Base-by-base conservation (phyloP, 1,140 invertebrate genomes). In the Nasonia longicornis region DNA sequence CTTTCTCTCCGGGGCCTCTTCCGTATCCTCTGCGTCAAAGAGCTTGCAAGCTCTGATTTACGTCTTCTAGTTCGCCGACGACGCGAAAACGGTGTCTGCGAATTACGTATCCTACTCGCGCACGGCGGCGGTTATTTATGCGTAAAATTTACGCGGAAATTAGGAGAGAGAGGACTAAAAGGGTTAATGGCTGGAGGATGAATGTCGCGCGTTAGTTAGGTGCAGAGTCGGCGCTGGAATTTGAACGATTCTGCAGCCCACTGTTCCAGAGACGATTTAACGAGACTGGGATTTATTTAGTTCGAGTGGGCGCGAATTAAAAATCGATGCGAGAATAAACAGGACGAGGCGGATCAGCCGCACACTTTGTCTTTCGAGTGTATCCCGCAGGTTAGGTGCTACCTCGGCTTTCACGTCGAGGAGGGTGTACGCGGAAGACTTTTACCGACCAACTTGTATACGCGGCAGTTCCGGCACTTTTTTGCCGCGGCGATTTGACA, bases 81-180 rank as follows among this genome's bases (percentile, higher is more conserved):
- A 26, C 22, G 4, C 63, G 63, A 66, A 66, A 66, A 66, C 63
- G 67, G 67, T 7, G 26, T 70, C 35, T 42, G 69, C 35, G 20
- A 71, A 71, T 71, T 42, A 38, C 31, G 10, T 16, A 20, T 26
- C 64, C 64, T 3, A 11, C 22, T 58, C 2, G 14, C 69, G 14
- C 69, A 0, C 6, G 35, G 7, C 0, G 69, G 69, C 1, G 14
- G 69, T 71, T 71, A 71, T 71, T 71, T 71, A 71, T 71, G 69
- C 35, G 35, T 71, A 38, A 71, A 71, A 71, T 71, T 71, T 42
- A 71, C 31, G 69, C 35, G 69, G 69, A 38, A 71, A 71, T 71
- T 71, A 42, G 69, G 69, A 14, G 69, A 31, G 66, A 26, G 66
- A 12, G 31, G 69, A 31, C 66, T 29, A n/a, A 58, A 58, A 58